Conservation (phyloP, 1,140 invertebrate species). For the Hypsibius dujardini region DNA sequence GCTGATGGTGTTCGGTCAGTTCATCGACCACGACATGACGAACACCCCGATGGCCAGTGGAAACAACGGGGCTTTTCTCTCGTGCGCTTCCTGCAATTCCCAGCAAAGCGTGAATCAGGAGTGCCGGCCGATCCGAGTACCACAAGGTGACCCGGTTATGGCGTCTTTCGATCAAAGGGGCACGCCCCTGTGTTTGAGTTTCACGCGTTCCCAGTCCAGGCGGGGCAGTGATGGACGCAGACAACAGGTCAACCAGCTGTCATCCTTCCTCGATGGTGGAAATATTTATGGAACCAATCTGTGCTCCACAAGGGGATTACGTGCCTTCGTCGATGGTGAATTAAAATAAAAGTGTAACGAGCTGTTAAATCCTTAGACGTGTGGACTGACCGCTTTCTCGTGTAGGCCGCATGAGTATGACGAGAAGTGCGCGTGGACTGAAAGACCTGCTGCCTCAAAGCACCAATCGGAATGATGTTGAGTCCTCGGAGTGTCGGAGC, state of each 20-base stretch:
- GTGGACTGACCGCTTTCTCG: too few species aligned
- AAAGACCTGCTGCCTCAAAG: conserved; percentile 10
- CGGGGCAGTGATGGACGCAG: not conserved
- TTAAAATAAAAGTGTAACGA: too few species aligned
- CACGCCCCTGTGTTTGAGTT: not conserved
- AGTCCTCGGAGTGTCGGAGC: conserved; percentile 9
- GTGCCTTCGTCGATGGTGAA: not conserved
- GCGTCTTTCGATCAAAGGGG: conserved; percentile 9
- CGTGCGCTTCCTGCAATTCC: not conserved
- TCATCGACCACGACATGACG: conserved; percentile 59
- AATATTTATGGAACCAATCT: conserved; percentile 47
- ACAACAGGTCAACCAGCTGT: conserved; percentile 51
- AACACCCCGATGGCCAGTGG: conserved; percentile 24
- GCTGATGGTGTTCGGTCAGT: conserved; percentile 60
- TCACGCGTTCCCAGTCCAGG: conserved; percentile 12
- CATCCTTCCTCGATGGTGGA: conserved; percentile 52
- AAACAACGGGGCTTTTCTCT: conserved; percentile 1
- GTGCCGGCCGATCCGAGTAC: conserved; percentile 7
- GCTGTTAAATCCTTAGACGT: too few species aligned
- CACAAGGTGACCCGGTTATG: conserved; percentile 14
- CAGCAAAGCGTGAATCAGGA: not conserved
- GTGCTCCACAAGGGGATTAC: not conserved
- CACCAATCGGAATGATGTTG: conserved; percentile 12
- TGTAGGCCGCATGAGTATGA: not conserved
- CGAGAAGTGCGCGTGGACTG: not conserved